Evolutionary conservation across 2,888 invertebrate species (phyloP).

Genomic region (Eubasilissa splendida): DNA sequence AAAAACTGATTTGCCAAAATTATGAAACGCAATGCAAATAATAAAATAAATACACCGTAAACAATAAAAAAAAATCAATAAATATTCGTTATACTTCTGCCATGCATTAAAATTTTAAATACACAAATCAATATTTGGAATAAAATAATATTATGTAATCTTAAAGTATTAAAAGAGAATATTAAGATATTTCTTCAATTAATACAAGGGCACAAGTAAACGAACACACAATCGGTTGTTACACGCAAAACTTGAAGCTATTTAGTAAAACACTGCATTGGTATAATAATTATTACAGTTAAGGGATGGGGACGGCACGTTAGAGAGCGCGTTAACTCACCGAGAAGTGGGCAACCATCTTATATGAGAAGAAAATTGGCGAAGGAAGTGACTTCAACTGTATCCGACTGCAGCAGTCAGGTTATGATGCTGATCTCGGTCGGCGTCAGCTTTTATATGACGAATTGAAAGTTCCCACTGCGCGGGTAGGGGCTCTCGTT

Average conservation of each 20-base stretch:
- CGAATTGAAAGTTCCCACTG: conserved; percentile 46
- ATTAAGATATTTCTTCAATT: too few relatives aligned
- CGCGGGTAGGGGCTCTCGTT: conserved; percentile 44
- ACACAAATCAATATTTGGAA: too few relatives aligned
- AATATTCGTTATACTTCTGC: too few relatives aligned
- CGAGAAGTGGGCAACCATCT: conserved; percentile 71
- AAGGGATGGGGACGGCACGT: neutral
- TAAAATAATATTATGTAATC: too few relatives aligned
- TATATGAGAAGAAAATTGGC: conserved; percentile 59
- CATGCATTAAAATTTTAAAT: too few relatives aligned
- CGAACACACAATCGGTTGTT: too few relatives aligned
- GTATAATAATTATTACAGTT: neutral
- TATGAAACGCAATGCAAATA: too few relatives aligned
- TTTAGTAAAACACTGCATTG: neutral
- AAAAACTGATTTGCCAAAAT: too few relatives aligned
- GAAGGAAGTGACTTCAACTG: conserved; percentile 44
- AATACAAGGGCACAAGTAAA: too few relatives aligned
- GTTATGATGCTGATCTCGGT: conserved; percentile 43
- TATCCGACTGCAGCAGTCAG: conserved; percentile 45
- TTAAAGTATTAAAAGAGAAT: too few relatives aligned
- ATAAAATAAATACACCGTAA: too few relatives aligned
- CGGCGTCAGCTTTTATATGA: conserved; percentile 56
- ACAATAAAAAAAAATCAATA: too few relatives aligned
- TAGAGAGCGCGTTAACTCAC: conserved; percentile 65
- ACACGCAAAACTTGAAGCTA: neutral